phyloP scores from a whole-genome alignment of 1,140 invertebrate species.

The Eumeta japonica region DNA sequence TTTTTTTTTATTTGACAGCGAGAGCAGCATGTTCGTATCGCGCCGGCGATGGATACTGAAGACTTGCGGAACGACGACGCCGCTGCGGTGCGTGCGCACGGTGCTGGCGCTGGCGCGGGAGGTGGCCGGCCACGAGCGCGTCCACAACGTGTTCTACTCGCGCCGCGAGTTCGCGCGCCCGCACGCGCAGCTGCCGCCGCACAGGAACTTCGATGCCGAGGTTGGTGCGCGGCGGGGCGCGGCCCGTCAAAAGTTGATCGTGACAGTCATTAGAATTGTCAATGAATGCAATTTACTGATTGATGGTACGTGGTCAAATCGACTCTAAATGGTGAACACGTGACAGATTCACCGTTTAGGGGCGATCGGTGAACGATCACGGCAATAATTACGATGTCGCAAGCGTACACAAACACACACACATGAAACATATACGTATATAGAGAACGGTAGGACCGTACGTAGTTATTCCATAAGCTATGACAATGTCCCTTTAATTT shows the following conservation, averaged over 20 bases:
- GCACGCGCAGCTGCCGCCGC: constrained; percentile 82
- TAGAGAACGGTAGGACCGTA: no score
- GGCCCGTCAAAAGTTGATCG: not conserved
- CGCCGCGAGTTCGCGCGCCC: constrained; percentile 94
- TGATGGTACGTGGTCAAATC: no score
- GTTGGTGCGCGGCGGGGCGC: constrained; percentile 27
- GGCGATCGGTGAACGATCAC: no score
- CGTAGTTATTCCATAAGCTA: no score
- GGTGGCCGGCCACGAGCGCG: constrained; percentile 75
- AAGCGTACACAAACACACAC: no score
- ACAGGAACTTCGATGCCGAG: constrained; percentile 88
- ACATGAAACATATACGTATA: no score
- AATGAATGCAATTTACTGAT: no score
- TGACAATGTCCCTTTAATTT: no score
- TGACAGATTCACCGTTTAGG: no score
- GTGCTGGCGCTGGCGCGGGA: constrained; percentile 83
- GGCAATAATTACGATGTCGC: no score
- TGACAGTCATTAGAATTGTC: not conserved
- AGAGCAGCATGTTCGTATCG: constrained; percentile 98
- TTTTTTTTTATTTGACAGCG: no score
- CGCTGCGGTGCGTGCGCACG: constrained; percentile 86
- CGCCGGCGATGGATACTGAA: constrained; percentile 93
- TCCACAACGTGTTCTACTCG: constrained; percentile 93
- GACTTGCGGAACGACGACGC: constrained; percentile 96
- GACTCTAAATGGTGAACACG: no score